Evolutionary conservation across 1,140 invertebrate species (phyloP), one percentile per base, ranked within the genome.

Genomic region (Hylyphantes graminicola): DNA sequence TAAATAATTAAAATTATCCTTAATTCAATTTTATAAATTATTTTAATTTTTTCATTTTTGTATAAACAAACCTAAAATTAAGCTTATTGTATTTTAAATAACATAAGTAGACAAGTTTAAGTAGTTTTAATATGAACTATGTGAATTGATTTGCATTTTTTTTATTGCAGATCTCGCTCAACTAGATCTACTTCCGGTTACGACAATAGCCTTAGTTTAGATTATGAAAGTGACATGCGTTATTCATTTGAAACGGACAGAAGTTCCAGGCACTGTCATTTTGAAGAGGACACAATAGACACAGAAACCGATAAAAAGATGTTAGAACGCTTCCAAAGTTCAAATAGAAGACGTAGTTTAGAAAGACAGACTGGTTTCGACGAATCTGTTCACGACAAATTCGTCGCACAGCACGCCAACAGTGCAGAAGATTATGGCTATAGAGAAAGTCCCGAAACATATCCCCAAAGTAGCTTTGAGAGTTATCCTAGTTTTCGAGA

Each of bases 301-400:
- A 65, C 17, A 11, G 75, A 79, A 55, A 55, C 75, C 0, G 84
- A 85, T 35, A 73, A 79, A 57, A 79, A 73, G 74, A 79, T 61
- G 17, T 55, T 85, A 19, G 84, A 85, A 59, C 75, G 75, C 10
- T 85, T 85, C 51, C 75, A 85, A 15, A 54, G 85, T 9, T 78
- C 76, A 6, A 51, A 83, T 13, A 75, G 73, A 11, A 19, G 85
- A 7, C 79, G 85, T 13, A 83, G 80, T 76, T 57, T 86, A 90
- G 89, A 87, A 90, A 89, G 85, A 9, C 85, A 86, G 48, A 78
- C 68, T 13, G 79, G 85, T n/a, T 86, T 86, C 50, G 85, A 86
- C 35, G 73, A 83, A 15, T 83, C 80, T 7, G 19, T 85, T 10
- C 70, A 85, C 13, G 85, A 85, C 6, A 54, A 68, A 57, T 78